These are phyloP conservation scores for Graphium colonna DNA, from an alignment of 2,888 invertebrate genomes.

Conservation along the genomic window DNA sequence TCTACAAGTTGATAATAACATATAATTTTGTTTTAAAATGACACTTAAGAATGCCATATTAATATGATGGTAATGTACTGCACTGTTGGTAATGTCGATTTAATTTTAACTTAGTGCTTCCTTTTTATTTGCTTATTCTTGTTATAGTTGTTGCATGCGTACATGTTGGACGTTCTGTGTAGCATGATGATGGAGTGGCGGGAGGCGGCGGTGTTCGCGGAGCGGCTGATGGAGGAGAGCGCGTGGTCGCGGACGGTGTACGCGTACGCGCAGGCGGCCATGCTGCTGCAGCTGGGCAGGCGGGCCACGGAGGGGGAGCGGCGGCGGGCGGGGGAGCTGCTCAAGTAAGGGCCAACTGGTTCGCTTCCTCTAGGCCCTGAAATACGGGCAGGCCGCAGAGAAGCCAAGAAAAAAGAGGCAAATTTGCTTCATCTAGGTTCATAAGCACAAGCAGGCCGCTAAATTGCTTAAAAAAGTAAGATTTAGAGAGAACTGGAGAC, in stretches of 20 bases:
- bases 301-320: slow-evolving; percentile 61
- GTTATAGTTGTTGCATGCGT: slow-evolving; percentile 13
- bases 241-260: slow-evolving; percentile 96
- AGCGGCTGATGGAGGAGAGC: slow-evolving; percentile 86
- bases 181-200: slow-evolving; percentile 88
- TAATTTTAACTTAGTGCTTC: slow-evolving; percentile 1
- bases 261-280: slow-evolving; percentile 92
- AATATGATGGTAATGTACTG: no score
- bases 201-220: slow-evolving; percentile 86
- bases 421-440: no score
- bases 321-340: slow-evolving; percentile 81
- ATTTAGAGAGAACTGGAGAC: no score
- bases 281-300: slow-evolving; percentile 86
- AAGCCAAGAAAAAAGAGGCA: no score
- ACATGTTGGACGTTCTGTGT: slow-evolving; percentile 21
- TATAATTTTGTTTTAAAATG: no score
- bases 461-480: no score
- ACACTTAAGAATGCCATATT: no score
- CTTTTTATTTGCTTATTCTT: not conserved
- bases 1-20: no score
- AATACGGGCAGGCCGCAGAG: no score
- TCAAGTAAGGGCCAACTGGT: slow-evolving; percentile 83
- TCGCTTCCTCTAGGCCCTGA: no score
- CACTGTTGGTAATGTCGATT: no score
- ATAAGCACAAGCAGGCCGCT: no score